Percentiles rank a stretch among this genome's conserved stretches.
These are phyloP conservation scores for Norana najaformis DNA, from an alignment of 2,888 invertebrate genomes.

Conservation along the genomic window DNA sequence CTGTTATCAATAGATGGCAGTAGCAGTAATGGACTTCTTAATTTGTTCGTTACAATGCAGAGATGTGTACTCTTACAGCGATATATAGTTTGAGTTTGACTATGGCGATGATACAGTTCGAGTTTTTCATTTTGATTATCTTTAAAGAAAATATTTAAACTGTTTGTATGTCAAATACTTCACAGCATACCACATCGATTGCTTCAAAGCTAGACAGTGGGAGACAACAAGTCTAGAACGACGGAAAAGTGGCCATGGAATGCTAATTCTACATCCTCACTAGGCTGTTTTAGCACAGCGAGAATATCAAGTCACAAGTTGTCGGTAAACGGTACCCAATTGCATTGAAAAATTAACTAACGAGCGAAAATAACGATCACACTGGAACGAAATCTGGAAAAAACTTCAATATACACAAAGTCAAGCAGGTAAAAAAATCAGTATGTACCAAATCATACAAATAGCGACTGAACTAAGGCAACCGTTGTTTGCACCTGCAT, in stretches of 20 bases:
- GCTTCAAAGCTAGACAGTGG: background rate
- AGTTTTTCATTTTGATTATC: too few relatives aligned
- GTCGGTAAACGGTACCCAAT: background rate
- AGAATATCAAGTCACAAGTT: background rate
- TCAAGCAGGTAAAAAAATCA: background rate
- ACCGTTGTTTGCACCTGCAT: background rate
- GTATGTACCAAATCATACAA: background rate
- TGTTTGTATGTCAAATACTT: too few relatives aligned
- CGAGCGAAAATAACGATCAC: background rate
- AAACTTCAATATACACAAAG: background rate
- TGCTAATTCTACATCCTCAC: background rate
- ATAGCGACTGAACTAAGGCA: slow-evolving; percentile 18
- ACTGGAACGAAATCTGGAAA: background rate
- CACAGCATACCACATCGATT: background rate
- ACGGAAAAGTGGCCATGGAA: too few relatives aligned
- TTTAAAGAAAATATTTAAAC: too few relatives aligned
- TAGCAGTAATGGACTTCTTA: too few relatives aligned
- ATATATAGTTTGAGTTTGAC: too few relatives aligned
- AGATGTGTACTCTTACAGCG: too few relatives aligned
- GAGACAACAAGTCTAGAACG: background rate
- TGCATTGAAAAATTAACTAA: background rate
- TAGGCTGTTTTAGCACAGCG: background rate
- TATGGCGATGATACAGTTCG: too few relatives aligned
- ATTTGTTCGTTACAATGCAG: too few relatives aligned
- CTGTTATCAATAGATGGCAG: too few relatives aligned